These are phyloP conservation scores for Nesoenas mayeri DNA, from an alignment of 2,113 vertebrate genomes.

Conservation along the genomic window DNA sequence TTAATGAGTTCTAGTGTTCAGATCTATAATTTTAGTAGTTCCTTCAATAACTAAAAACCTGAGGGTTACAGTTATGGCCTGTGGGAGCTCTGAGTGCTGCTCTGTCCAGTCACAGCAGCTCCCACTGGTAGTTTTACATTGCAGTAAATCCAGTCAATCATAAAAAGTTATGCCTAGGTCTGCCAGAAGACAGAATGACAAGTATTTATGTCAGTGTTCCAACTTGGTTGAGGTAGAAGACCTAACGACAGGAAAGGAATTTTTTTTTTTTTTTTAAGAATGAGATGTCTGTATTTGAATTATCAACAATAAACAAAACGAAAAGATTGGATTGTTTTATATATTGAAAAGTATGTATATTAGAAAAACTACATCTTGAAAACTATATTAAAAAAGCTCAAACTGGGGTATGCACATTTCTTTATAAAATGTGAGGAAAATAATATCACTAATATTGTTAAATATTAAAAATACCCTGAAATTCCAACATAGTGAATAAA, in stretches of 20 bases:
- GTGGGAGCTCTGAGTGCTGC: background rate
- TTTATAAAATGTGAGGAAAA: background rate
- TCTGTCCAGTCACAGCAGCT: background rate
- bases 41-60: background rate
- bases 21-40: background rate
- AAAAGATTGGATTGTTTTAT: background rate
- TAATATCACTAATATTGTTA: background rate
- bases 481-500: background rate
- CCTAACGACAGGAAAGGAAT: background rate
- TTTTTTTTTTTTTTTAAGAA: background rate
- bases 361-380: background rate
- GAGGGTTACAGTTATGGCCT: background rate
- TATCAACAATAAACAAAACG: background rate
- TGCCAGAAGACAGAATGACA: background rate
- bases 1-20: background rate
- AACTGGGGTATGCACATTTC: background rate
- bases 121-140: background rate
- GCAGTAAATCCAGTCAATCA: background rate
- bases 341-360: background rate
- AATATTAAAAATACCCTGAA: background rate
- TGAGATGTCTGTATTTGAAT: background rate
- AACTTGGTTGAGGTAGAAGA: background rate
- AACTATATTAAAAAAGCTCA: background rate
- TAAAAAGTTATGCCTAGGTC: background rate
- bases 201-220: background rate